Conservation (phyloP, 2,113 vertebrate genomes). For the Neogobius melanostomus region DNA sequence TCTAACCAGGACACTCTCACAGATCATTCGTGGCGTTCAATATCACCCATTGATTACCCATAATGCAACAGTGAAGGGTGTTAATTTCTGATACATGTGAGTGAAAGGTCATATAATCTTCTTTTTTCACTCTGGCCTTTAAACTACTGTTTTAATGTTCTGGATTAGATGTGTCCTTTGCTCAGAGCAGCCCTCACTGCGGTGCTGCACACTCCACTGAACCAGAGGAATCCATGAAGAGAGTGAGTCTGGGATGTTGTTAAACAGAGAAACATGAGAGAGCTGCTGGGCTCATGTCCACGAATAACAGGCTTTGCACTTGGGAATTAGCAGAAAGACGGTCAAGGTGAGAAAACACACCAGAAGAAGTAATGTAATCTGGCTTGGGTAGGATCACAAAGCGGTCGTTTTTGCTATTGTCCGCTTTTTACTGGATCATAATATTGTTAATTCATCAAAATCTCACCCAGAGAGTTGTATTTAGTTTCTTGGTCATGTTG, state of each 20-base stretch:
- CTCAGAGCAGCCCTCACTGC: constrained; percentile 51
- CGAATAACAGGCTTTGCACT: constrained; percentile 47
- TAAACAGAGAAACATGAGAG: constrained; percentile 55
- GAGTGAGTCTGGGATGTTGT: constrained; percentile 56
- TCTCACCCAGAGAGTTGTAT: background rate
- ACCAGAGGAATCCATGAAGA: constrained; percentile 60
- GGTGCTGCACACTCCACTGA: constrained; percentile 61
- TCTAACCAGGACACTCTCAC: no score
- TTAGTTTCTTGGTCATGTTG: background rate
- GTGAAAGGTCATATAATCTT: background rate
- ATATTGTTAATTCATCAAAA: background rate
- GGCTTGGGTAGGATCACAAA: constrained; percentile 32
- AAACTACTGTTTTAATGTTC: constrained; percentile 11
- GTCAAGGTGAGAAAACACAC: constrained; percentile 25
- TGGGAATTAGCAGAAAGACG: constrained; percentile 47
- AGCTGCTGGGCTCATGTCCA: constrained; percentile 56
- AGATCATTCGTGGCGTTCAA: background rate
- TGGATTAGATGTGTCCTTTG: constrained; percentile 67
- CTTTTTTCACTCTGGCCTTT: background rate
- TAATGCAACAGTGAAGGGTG: constrained; percentile 2
- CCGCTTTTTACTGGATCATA: background rate
- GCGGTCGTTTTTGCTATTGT: background rate
- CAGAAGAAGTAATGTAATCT: constrained; percentile 36
- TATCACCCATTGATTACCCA: constrained; percentile 17
- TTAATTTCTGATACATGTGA: background rate